phyloP scores from a whole-genome alignment of 2,888 invertebrate genomes.

The Amaurobius ferox region DNA sequence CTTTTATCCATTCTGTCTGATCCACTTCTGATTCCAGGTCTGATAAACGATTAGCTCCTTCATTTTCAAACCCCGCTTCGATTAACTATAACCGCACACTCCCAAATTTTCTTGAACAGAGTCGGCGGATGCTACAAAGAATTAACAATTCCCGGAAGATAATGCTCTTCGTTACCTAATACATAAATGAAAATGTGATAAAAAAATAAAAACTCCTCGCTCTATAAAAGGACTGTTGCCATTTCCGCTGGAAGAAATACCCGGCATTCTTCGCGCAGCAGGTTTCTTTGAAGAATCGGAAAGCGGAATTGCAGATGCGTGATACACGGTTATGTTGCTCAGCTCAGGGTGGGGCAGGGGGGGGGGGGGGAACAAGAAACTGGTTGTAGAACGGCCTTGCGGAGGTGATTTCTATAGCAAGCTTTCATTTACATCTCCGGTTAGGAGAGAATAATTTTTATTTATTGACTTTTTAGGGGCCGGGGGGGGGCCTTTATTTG shows the following conservation, averaged over 20 bases:
- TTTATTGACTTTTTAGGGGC: too few species aligned
- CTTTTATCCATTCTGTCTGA: too few species aligned
- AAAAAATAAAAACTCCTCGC: not conserved
- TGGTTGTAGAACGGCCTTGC: constrained; percentile 3
- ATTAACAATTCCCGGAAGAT: not conserved
- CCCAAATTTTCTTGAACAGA: too few species aligned
- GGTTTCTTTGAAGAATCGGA: not conserved
- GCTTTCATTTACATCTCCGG: not conserved
- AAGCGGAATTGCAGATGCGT: constrained; percentile 3
- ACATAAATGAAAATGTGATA: not conserved
- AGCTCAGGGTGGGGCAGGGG: not conserved
- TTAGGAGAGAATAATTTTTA: not conserved
- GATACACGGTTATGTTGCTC: not conserved
- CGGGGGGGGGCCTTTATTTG: too few species aligned
- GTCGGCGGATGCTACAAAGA: too few species aligned
- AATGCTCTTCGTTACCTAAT: not conserved
- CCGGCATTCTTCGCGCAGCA: not conserved
- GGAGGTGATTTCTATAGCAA: not conserved
- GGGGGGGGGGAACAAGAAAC: not conserved
- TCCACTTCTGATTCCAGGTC: too few species aligned
- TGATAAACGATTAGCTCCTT: too few species aligned
- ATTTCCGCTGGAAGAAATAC: constrained; percentile 12
- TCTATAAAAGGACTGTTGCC: constrained; percentile 3
- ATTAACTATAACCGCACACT: too few species aligned
- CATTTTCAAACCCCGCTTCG: too few species aligned